Percentiles rank a stretch among this genome's conserved stretches.
phyloP scores from a whole-genome alignment of 2,888 invertebrate species.

The Steinernema hermaphroditum region DNA sequence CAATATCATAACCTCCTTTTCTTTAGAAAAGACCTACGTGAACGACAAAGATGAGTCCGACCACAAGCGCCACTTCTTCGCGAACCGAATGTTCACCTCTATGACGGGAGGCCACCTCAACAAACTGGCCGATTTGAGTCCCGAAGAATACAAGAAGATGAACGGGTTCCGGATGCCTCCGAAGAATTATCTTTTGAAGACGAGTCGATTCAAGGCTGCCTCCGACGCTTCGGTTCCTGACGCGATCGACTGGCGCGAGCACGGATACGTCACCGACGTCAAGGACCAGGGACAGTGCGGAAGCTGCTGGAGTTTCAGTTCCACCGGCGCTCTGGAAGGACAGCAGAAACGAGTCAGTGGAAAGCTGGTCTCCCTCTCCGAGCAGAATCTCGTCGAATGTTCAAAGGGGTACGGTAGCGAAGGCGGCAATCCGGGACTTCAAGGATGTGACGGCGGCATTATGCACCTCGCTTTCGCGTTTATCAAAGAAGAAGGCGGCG shows the following conservation, averaged over 20 bases:
- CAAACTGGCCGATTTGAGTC: not conserved
- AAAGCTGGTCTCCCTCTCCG: conserved; percentile 55
- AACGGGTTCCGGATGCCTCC: not conserved
- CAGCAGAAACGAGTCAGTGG: not conserved
- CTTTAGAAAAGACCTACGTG: no score
- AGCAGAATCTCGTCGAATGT: conserved; percentile 69
- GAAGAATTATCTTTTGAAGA: not conserved
- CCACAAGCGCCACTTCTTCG: not conserved
- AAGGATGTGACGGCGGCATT: no score
- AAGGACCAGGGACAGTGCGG: conserved; percentile 15
- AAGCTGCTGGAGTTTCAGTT: conserved; percentile 28
- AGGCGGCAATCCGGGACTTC: conserved; percentile 68
- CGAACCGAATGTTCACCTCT: not conserved
- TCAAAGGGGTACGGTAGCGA: conserved; percentile 65
- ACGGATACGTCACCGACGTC: not conserved
- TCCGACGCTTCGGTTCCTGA: not conserved
- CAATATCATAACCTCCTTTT: no score
- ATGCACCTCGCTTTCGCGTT: no score
- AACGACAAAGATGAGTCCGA: not conserved
- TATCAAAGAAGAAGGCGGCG: conserved; percentile 73
- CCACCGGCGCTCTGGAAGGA: conserved; percentile 29
- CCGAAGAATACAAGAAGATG: not conserved
- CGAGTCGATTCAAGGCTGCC: not conserved
- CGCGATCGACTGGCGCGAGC: not conserved
- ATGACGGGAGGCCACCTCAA: not conserved